These are phyloP conservation scores for Solenopsis invicta DNA, from an alignment of 1,140 invertebrate species.

Conservation along the genomic window DNA sequence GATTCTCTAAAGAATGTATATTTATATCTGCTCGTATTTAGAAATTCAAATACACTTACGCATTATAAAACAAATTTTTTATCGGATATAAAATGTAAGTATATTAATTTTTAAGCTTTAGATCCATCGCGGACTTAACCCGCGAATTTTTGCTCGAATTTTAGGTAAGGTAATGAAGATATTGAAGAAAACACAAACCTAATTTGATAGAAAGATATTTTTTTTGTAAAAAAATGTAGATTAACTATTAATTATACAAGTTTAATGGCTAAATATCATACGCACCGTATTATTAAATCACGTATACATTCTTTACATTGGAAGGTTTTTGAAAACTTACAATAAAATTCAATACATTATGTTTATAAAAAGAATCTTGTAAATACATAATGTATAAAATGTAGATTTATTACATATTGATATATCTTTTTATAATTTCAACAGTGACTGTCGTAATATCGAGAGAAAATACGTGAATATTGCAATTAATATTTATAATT, in stretches of 20 bases:
- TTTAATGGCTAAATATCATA: not conserved
- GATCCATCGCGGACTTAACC: not conserved
- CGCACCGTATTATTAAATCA: not conserved
- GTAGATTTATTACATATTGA: not conserved
- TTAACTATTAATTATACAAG: conserved; percentile 34
- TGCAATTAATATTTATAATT: conserved; percentile 33
- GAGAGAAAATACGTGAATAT: not conserved
- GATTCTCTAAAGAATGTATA: not conserved
- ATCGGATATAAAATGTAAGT: not conserved
- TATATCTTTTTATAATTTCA: conserved; percentile 9
- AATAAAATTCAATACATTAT: not conserved
- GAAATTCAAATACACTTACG: not conserved
- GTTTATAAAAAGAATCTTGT: not conserved
- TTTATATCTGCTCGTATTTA: not conserved
- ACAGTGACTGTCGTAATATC: not conserved
- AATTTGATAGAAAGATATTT: not conserved
- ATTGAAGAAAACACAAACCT: conserved; percentile 5
- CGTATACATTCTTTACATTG: not conserved
- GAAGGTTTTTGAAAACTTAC: not conserved
- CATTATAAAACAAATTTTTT: not conserved
- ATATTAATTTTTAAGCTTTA: conserved; percentile 6
- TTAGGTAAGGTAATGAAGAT: not conserved
- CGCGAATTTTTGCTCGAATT: not conserved
- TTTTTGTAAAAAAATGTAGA: too few relatives aligned
- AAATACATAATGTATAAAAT: not conserved